Evolutionary conservation across 1,140 invertebrate species (phyloP).

Genomic region (Drosophila leontia): DNA sequence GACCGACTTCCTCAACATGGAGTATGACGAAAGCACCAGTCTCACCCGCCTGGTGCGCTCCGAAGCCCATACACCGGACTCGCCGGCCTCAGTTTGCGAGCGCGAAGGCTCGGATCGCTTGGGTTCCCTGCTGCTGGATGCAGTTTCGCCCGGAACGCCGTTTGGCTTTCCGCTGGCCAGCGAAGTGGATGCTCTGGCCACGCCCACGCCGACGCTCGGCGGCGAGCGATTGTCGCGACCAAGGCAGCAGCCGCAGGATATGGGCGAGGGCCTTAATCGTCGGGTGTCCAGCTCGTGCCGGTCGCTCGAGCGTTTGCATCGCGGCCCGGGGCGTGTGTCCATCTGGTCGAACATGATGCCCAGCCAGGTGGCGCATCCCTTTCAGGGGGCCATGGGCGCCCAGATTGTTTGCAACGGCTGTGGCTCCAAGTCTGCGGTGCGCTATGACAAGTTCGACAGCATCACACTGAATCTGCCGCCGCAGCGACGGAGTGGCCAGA

Average conservation of each 20-base stretch:
- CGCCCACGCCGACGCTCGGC: conserved; percentile 42
- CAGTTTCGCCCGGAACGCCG: conserved; percentile 46
- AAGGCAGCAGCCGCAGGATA: conserved; percentile 40
- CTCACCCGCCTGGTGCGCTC: conserved; percentile 78
- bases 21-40: conserved; percentile 80
- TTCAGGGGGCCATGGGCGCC: conserved; percentile 93
- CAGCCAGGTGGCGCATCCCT: conserved; percentile 87
- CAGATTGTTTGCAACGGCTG: conserved; percentile 93
- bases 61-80: conserved; percentile 84
- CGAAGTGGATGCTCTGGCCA: conserved; percentile 39
- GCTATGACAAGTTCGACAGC: conserved; percentile 96
- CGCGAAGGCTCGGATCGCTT: conserved; percentile 60
- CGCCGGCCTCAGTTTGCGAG: conserved; percentile 79
- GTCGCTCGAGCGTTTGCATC: conserved; percentile 85
- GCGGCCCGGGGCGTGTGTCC: conserved; percentile 81
- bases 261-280: conserved; percentile 61
- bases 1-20: conserved; percentile 80
- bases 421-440: conserved; percentile 92
- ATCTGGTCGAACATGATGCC: conserved; percentile 85
- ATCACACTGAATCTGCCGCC: conserved; percentile 91
- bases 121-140: conserved; percentile 42
- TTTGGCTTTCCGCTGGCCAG: conserved; percentile 60
- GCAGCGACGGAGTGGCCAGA: conserved; percentile 79
- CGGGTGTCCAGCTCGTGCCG: conserved; percentile 77
- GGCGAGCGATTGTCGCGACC: conserved; percentile 64